Evolutionary conservation across 2,888 invertebrate species (phyloP).

Genomic region (Drosophila cracens): DNA sequence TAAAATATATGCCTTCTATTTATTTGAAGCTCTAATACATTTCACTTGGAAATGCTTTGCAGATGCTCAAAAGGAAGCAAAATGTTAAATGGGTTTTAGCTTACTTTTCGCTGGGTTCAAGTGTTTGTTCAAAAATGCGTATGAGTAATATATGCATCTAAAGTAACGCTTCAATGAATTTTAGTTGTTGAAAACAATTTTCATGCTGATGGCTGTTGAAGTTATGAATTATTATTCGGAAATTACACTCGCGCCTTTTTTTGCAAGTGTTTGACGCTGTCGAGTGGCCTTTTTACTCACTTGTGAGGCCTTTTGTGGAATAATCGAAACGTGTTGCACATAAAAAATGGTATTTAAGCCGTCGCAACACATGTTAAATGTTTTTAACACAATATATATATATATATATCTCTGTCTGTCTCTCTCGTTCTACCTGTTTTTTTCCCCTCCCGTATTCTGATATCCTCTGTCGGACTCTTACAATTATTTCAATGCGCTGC

Average conservation of each 20-base stretch:
- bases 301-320: constrained; percentile 50
- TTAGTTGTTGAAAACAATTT: constrained; percentile 61
- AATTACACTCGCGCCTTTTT: constrained; percentile 53
- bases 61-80: background rate
- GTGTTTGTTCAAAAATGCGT: constrained; percentile 59
- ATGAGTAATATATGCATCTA: constrained; percentile 63
- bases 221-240: constrained; percentile 50
- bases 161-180: constrained; percentile 53
- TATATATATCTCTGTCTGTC: background rate
- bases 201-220: constrained; percentile 33
- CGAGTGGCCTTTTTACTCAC: constrained; percentile 53
- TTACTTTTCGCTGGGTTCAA: constrained; percentile 20
- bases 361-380: constrained; percentile 42
- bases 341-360: constrained; percentile 23
- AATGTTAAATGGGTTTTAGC: background rate
- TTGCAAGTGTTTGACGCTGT: constrained; percentile 57
- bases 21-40: background rate
- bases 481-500: constrained; percentile 49
- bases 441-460: background rate
- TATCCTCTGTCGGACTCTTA: constrained; percentile 13
- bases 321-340: constrained; percentile 43
- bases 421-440: background rate
- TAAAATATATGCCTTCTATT: background rate
- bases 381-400: constrained; percentile 5
- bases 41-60: background rate